Base-by-base conservation (phyloP, 2,797 vertebrate genomes). In the Danionella dracula region DNA sequence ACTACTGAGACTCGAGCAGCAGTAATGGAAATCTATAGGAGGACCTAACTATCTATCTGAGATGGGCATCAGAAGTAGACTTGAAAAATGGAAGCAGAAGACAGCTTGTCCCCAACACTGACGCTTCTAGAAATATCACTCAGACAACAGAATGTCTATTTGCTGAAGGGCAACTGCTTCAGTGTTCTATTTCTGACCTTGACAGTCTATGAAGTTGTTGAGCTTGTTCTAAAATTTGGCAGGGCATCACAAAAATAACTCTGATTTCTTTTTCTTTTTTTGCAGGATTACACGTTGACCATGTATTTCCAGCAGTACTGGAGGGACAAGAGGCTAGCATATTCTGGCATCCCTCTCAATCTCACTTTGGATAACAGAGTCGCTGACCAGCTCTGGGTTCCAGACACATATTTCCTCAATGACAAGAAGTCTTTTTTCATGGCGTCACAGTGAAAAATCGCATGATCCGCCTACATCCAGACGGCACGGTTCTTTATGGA, bases 271-370 rank as follows among this genome's bases (percentile, higher is more conserved):
- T 13, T 41, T 58, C 20, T 15, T 32, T 73, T 29, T 35, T 6
- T 1, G 15, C 83, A 99, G 96, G 96, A 99, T 84, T 99, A 98
- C 81, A 99, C 96, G 1, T 76, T 99, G 87, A 98, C 96, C 1
- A 99, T 99, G 96, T 98, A 99, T 83, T 99, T 99, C 84, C 96
- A 99, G 76, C 96, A 99, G 81, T 99, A 96, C 68, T 99, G 96
- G 96, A 90, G 95, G 83, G 96, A 99, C 77, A 99, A 98, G 84
- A 90, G 96, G 16, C 85, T 99, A 50, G 92, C 95, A 34, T 99
- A 99, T 0, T 82, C 91, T 34, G 95, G 94, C 68, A 99, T 99
- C 71, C 96, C 96, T 68, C 93, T 99, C 72, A 98, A 98, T 84
- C 90, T 99, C 77, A 99, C 96, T 0, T 90, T 99, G 66, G 96